Conservation (phyloP, 1,140 invertebrate species). For the Hypsibius dujardini region DNA sequence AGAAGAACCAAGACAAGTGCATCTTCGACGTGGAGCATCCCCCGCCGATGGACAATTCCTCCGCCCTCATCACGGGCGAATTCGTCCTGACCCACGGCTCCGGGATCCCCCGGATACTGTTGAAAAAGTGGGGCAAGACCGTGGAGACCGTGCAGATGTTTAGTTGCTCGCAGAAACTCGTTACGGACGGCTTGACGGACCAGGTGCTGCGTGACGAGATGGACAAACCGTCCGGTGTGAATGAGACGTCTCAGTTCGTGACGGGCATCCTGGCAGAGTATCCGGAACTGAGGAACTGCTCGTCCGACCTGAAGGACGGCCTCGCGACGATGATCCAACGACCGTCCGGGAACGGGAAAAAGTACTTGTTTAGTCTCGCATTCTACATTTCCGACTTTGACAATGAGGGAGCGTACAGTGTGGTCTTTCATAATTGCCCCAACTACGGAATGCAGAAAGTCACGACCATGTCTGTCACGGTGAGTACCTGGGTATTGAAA, state of each 20-base stretch:
- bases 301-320: constrained; percentile 4
- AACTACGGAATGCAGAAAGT: constrained; percentile 41
- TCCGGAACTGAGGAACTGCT: constrained; percentile 19
- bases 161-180: constrained; percentile 6
- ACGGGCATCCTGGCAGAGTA: constrained; percentile 20
- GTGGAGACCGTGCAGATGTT: constrained; percentile 37
- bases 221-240: constrained; percentile 22
- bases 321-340: constrained; percentile 19
- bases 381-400: constrained; percentile 54
- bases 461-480: constrained; percentile 41
- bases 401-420: constrained; percentile 79
- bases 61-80: constrained; percentile 48
- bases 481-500: constrained; percentile 51
- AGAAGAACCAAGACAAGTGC: constrained; percentile 30
- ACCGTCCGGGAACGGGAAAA: not conserved
- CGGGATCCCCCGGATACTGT: constrained; percentile 26
- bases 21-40: constrained; percentile 31
- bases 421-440: constrained; percentile 87
- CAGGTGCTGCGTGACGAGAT: constrained; percentile 12
- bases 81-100: constrained; percentile 58
- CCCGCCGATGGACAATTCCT: constrained; percentile 35
- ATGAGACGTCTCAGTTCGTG: constrained; percentile 23
- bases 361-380: constrained; percentile 47
- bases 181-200: not conserved
- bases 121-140: constrained; percentile 38